These are phyloP conservation scores for Apamea sordens DNA, from an alignment of 2,888 invertebrate genomes.

Conservation along the genomic window DNA sequence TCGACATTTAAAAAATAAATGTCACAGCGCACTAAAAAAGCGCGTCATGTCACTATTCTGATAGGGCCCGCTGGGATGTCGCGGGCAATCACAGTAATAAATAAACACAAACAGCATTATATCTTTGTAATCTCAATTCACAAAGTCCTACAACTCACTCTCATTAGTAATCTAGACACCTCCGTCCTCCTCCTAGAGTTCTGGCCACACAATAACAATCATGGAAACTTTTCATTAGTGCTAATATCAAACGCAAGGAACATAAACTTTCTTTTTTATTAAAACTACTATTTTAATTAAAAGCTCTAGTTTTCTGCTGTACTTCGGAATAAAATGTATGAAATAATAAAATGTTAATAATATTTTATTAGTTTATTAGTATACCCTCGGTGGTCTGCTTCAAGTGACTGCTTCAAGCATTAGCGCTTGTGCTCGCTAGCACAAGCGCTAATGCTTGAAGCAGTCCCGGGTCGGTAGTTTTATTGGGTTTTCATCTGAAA, in stretches of 20 bases:
- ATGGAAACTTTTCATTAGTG: slow-evolving; percentile 26
- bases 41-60: too few species aligned
- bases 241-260: slow-evolving; percentile 22
- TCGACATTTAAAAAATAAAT: too few species aligned
- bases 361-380: background rate
- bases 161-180: slow-evolving; percentile 23
- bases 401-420: too few species aligned
- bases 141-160: slow-evolving; percentile 7
- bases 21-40: too few species aligned
- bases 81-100: too few species aligned
- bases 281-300: slow-evolving; percentile 39
- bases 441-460: background rate
- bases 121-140: background rate
- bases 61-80: too few species aligned
- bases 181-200: background rate
- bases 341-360: background rate
- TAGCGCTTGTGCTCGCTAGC: too few species aligned
- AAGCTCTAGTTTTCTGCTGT: slow-evolving; percentile 9
- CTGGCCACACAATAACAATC: slow-evolving; percentile 6
- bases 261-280: slow-evolving; percentile 11
- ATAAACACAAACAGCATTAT: background rate
- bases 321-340: slow-evolving; percentile 9
- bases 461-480: background rate
- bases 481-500: too few species aligned
- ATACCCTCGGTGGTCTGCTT: background rate